Evolutionary conservation across 2,113 vertebrate species (phyloP).

Genomic region (Hyperoodon ampullatus): DNA sequence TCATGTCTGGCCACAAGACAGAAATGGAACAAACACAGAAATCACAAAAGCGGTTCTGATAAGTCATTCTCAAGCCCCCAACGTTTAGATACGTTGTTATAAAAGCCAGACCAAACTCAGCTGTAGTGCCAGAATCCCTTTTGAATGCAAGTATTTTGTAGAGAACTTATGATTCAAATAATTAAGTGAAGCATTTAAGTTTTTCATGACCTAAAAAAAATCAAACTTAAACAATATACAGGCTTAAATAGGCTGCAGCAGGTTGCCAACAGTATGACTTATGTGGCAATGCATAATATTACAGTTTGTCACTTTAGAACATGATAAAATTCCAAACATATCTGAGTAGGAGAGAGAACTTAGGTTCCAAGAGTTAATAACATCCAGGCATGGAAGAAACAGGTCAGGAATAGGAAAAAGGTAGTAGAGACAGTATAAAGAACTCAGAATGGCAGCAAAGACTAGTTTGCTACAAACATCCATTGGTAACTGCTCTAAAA

Average conservation of each 20-base stretch:
- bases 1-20: neutral
- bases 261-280: neutral
- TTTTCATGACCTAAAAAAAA: constrained; percentile 16
- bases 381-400: neutral
- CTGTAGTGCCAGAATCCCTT: neutral
- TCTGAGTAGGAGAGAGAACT: neutral
- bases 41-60: neutral
- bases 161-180: neutral
- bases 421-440: neutral
- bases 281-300: neutral
- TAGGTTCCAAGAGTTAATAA: neutral
- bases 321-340: neutral
- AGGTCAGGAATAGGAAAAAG: neutral
- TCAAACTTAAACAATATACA: neutral
- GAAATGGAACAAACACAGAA: neutral
- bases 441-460: neutral
- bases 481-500: neutral
- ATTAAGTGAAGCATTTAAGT: neutral
- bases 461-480: neutral
- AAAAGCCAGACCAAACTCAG: neutral
- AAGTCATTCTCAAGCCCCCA: neutral
- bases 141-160: constrained; percentile 11
- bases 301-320: neutral
- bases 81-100: neutral
- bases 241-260: neutral